phyloP scores from a whole-genome alignment of 1,140 invertebrate species.

The Littorina saxatilis region DNA sequence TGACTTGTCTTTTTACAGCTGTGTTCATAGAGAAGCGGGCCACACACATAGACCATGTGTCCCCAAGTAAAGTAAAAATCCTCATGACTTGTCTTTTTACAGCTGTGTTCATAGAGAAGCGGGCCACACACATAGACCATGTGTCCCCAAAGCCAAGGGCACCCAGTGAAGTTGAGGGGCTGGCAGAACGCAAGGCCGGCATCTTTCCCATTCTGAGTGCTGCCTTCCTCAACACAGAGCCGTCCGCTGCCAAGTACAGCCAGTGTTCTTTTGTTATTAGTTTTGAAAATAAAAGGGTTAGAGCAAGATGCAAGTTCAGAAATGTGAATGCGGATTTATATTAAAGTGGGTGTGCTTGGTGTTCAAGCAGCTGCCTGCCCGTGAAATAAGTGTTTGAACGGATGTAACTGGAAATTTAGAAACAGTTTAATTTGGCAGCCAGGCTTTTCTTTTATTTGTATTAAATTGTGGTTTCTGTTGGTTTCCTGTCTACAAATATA shows the following conservation, averaged over 20 bases:
- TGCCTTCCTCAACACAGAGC: conserved; percentile 86
- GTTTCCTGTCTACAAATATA: too few relatives aligned
- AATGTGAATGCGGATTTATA: neutral
- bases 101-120: conserved; percentile 84
- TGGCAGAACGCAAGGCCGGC: conserved; percentile 65
- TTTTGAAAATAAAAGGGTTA: too few relatives aligned
- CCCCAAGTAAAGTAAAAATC: too few relatives aligned
- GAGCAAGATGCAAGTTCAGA: neutral
- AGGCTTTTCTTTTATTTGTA: too few relatives aligned
- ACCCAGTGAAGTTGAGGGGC: conserved; percentile 75
- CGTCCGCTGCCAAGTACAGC: conserved; percentile 79
- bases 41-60: too few relatives aligned
- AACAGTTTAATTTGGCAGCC: too few relatives aligned
- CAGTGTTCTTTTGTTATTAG: neutral
- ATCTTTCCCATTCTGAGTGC: conserved; percentile 88
- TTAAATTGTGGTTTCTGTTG: too few relatives aligned
- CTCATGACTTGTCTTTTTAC: conserved; percentile 38
- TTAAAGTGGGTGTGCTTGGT: neutral
- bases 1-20: too few relatives aligned
- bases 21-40: too few relatives aligned
- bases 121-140: conserved; percentile 85
- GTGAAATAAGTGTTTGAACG: too few relatives aligned
- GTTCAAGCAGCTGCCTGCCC: too few relatives aligned
- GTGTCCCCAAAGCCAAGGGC: conserved; percentile 84
- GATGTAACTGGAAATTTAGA: too few relatives aligned